These are phyloP conservation scores for Calyptommatus sinebrachiatus DNA, from an alignment of 2,113 vertebrate species.

Conservation along the genomic window DNA sequence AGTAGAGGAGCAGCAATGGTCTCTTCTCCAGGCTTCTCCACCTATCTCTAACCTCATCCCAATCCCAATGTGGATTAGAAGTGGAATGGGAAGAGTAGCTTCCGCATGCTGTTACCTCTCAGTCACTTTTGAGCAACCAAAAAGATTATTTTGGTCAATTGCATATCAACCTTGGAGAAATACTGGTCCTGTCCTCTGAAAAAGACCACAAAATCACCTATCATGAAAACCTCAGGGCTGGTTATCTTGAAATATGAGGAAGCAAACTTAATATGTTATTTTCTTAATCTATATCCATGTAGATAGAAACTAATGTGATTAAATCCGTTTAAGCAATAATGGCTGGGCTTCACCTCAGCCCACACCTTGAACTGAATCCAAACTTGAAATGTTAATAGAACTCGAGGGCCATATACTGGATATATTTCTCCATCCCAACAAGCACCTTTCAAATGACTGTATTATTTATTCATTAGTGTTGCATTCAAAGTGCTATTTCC, in stretches of 20 bases:
- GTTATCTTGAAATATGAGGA: background rate
- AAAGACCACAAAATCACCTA: background rate
- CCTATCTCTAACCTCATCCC: no score
- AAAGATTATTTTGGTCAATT: background rate
- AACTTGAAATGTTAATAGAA: slow-evolving; percentile 6
- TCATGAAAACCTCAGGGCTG: background rate
- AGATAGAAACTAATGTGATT: rapidly evolving
- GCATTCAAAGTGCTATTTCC: slow-evolving; percentile 44
- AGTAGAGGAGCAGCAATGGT: no score
- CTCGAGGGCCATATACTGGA: slow-evolving; percentile 24
- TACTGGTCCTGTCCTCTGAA: no score
- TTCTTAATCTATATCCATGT: background rate
- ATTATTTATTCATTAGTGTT: slow-evolving; percentile 65
- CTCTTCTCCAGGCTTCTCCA: no score
- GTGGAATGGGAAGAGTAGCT: no score
- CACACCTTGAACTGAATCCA: background rate
- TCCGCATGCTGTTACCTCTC: no score
- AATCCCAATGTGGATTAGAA: no score
- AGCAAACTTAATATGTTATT: background rate
- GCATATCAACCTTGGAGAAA: no score
- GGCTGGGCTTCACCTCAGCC: background rate
- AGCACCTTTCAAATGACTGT: slow-evolving; percentile 48
- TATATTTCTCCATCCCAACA: slow-evolving; percentile 41
- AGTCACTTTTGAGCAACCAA: background rate
- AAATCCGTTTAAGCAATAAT: background rate